Evolutionary conservation across 2,797 vertebrate genomes (phyloP), one percentile per base, ranked within the genome.

Genomic region (Alectoris magna): DNA sequence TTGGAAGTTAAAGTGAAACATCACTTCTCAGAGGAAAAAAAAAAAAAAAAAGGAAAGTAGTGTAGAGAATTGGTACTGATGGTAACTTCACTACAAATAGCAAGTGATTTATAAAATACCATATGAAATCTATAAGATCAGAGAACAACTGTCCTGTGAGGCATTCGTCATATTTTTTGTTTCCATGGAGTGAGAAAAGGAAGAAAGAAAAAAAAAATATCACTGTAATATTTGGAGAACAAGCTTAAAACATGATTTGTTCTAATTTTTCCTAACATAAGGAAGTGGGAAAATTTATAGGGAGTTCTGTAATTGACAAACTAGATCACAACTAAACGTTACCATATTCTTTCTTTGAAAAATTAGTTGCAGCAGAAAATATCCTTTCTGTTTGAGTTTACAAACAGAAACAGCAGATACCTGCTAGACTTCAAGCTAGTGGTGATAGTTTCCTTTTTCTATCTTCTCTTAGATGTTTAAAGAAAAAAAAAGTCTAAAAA

Each of bases 1-100:
- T 69, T 68, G 18, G 15, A 78, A 92, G 22, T 10, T 41, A 36
- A 81, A 79, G n/a, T 9, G 12, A 86, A 94, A 79, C 26, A 43
- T 51, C 2, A 2, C 8, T 27, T 2, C 23, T 78, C 22, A 38
- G 23, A 46, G 4, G 38, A 38, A 1, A 9, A 68, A 41, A 81
- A 38, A 1, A 9, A 68, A 41, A 82, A 91, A 66, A 69, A 27
- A 38, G 1, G 9, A 71, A 14, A 31, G 66, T 22, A 17, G 8
- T 24, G 27, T 64, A 10, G 26, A 71, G 8, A 85, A 82, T 16
- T 69, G 26, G 24, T 80, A 48, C 38, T 39, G 22, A 74, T 43
- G 34, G 26, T 17, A 69, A 10, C 38, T 84, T 71, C 60, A 10
- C n/a, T 68, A 55, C 31, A 76, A 71, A 63, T 43, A 88, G 48